Percentiles rank a stretch among this genome's conserved stretches.
Evolutionary conservation across 2,888 invertebrate genomes (phyloP).

Genomic region (Ceratothoa steindachneri): DNA sequence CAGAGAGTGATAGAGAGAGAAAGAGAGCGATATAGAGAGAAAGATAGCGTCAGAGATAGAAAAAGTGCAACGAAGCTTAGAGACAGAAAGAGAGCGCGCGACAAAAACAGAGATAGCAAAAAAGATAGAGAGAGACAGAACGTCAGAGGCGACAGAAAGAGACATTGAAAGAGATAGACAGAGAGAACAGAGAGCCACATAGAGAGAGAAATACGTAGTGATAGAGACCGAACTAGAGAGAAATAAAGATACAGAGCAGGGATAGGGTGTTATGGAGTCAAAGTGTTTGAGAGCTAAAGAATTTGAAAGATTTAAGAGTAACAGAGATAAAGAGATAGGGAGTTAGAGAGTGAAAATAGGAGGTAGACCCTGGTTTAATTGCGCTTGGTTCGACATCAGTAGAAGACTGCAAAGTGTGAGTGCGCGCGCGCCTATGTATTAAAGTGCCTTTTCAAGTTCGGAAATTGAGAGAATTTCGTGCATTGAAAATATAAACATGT

Average conservation of each 20-base stretch:
- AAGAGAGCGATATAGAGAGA: background rate
- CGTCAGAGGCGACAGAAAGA: too few relatives aligned
- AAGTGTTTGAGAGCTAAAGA: too few relatives aligned
- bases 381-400: too few relatives aligned
- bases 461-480: too few relatives aligned
- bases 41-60: too few relatives aligned
- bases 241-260: background rate
- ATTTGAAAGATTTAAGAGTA: too few relatives aligned
- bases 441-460: too few relatives aligned
- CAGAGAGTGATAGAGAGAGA: background rate
- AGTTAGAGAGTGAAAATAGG: too few relatives aligned
- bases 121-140: background rate
- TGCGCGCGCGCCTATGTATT: too few relatives aligned
- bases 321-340: too few relatives aligned
- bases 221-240: background rate
- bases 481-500: background rate
- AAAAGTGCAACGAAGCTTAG: background rate
- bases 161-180: background rate
- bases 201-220: background rate
- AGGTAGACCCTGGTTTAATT: too few relatives aligned
- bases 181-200: background rate
- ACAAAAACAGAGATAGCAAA: background rate
- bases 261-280: background rate
- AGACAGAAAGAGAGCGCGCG: background rate
- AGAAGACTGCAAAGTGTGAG: too few relatives aligned